Conservation (phyloP, 2,797 vertebrate genomes). For the Bovichtus diacanthus region DNA sequence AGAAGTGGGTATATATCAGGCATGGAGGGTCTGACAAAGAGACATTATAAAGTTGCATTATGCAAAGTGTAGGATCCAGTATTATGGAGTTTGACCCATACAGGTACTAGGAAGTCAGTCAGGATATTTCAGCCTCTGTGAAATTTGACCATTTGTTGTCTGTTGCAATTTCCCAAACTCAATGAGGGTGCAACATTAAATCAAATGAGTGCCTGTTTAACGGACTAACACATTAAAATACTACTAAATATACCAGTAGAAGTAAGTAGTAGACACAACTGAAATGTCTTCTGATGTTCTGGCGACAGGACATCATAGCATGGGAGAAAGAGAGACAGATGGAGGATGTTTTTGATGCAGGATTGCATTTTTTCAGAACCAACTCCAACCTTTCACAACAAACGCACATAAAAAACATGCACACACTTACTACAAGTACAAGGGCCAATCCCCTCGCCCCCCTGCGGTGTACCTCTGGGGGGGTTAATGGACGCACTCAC, state of each 20-base stretch:
- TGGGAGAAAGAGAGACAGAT: not conserved
- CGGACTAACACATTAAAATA: conserved; percentile 1
- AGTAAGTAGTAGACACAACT: not conserved
- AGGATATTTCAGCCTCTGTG: not conserved
- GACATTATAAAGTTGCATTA: not conserved
- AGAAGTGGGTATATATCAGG: not conserved
- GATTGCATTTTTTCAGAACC: conserved; percentile 26
- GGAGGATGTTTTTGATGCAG: conserved; percentile 20
- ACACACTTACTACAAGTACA: conserved; percentile 52
- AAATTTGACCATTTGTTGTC: not conserved
- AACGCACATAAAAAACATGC: conserved; percentile 38
- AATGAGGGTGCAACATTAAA: not conserved
- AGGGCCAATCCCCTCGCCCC: conserved; percentile 44
- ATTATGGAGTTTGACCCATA: not conserved
- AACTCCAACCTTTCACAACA: conserved; percentile 49
- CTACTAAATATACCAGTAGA: not conserved
- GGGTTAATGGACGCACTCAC: conserved; percentile 77
- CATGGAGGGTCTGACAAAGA: not conserved
- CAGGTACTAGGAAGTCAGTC: not conserved
- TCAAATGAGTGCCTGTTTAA: not conserved
- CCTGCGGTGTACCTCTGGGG: conserved; percentile 63
- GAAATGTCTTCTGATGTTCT: conserved; percentile 25
- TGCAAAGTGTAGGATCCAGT: not conserved
- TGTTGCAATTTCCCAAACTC: not conserved
- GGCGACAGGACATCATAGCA: conserved; percentile 4